phyloP scores from a whole-genome alignment of 2,797 vertebrate genomes.

The Typhlichthys eigenmanni region DNA sequence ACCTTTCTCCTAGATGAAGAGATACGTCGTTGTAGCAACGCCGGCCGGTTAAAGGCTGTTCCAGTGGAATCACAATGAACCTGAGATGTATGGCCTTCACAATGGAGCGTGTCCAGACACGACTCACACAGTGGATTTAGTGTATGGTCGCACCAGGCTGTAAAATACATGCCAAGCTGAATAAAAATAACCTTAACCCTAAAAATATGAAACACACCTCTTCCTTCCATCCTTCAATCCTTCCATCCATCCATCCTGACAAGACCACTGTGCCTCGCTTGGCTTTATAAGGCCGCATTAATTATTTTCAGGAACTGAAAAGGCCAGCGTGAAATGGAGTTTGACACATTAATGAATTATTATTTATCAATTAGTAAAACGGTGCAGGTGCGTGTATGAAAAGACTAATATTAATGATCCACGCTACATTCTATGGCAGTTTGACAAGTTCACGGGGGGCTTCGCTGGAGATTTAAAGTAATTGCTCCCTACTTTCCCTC shows the following conservation, averaged over 20 bases:
- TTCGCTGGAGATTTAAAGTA: not conserved
- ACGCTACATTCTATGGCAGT: conserved; percentile 17
- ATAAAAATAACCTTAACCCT: not conserved
- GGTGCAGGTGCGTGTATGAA: conserved; percentile 16
- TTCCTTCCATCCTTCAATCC: conserved; percentile 1
- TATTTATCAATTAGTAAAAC: conserved; percentile 64
- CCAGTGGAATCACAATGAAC: too few relatives aligned
- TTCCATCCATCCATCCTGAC: not conserved
- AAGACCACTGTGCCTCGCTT: conserved; percentile 3
- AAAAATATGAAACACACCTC: not conserved
- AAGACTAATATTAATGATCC: conserved; percentile 36
- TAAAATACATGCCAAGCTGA: too few relatives aligned
- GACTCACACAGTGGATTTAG: too few relatives aligned
- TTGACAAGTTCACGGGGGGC: conserved; percentile 25
- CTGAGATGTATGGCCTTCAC: too few relatives aligned
- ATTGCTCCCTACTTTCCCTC: conserved; percentile 10
- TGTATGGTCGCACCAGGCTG: too few relatives aligned
- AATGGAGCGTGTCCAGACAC: too few relatives aligned
- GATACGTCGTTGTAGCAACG: too few relatives aligned
- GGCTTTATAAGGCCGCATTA: conserved; percentile 31
- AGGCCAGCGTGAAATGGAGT: conserved; percentile 37
- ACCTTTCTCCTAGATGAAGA: too few relatives aligned
- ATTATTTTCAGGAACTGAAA: conserved; percentile 53
- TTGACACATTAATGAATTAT: conserved; percentile 59
- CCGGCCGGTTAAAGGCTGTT: too few relatives aligned